Evolutionary conservation across 2,113 vertebrate genomes (phyloP).

Genomic region (Phylloscopus trochiloides): DNA sequence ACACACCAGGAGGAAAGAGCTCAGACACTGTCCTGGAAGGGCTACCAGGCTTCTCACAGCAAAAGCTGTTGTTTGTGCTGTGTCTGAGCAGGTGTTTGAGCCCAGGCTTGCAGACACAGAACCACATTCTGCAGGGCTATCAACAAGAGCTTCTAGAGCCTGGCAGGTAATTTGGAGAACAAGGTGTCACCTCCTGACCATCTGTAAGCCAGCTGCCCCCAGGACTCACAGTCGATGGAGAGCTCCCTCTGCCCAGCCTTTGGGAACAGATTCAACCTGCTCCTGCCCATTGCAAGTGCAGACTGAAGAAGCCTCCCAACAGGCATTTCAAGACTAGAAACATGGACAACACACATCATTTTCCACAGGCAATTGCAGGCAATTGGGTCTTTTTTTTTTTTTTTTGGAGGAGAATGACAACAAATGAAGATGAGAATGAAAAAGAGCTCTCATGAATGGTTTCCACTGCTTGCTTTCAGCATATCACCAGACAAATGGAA

Average conservation of each 20-base stretch:
- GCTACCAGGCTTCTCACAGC: not conserved
- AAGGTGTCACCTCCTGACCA: not conserved
- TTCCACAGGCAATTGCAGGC: not conserved
- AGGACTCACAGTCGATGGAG: not conserved
- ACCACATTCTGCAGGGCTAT: not conserved
- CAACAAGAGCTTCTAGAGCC: not conserved
- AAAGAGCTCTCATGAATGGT: not conserved
- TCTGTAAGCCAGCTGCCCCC: not conserved
- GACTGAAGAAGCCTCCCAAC: not conserved
- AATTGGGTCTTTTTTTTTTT: not conserved
- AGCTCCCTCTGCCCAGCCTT: not conserved
- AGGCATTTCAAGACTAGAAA: conserved; percentile 5
- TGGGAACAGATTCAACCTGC: not conserved
- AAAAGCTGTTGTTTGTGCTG: not conserved
- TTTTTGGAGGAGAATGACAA: not conserved
- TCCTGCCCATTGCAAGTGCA: not conserved
- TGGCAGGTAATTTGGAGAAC: not conserved
- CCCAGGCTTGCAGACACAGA: not conserved
- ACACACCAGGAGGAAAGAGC: not conserved
- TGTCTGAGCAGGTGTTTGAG: not conserved
- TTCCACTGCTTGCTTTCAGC: not conserved
- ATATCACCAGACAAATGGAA: not conserved
- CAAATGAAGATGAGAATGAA: conserved; percentile 46
- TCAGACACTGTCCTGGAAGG: not conserved
- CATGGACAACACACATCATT: conserved; percentile 8